Percentiles rank a stretch among this genome's conserved stretches.
phyloP scores from a whole-genome alignment of 1,140 invertebrate species.

The Pemphigus obesinymphae region DNA sequence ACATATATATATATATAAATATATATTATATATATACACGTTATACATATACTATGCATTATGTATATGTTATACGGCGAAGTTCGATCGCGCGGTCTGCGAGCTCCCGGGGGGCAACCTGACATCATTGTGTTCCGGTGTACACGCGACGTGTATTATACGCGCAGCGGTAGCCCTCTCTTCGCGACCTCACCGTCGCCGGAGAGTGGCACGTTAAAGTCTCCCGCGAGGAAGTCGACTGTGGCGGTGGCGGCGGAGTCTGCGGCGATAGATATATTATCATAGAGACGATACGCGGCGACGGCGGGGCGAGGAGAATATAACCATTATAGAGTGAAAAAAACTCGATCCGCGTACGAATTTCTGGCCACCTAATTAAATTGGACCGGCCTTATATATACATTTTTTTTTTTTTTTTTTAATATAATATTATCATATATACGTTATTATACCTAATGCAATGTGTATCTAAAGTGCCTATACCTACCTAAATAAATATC shows the following conservation, averaged over 20 bases:
- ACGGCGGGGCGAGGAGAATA: background rate
- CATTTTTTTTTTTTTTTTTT: too few relatives aligned
- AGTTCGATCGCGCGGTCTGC: background rate
- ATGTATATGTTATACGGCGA: too few relatives aligned
- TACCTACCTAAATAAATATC: too few relatives aligned
- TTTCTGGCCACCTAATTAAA: slow-evolving; percentile 13
- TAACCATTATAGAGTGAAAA: too few relatives aligned
- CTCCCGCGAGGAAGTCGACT: slow-evolving; percentile 9
- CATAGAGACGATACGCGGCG: background rate
- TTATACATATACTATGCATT: too few relatives aligned
- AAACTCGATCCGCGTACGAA: background rate
- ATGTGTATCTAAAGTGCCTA: too few relatives aligned
- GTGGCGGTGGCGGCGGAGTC: background rate
- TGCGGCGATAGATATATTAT: background rate
- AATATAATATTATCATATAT: background rate
- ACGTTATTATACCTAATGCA: too few relatives aligned
- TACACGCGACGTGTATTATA: background rate
- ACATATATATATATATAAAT: too few relatives aligned
- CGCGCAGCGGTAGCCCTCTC: slow-evolving; percentile 1
- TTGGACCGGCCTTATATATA: background rate
- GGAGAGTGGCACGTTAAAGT: background rate
- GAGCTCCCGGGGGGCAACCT: background rate
- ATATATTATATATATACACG: too few relatives aligned
- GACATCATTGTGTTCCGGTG: slow-evolving; percentile 8
- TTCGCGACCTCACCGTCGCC: background rate